These are phyloP conservation scores for Lophius piscatorius DNA, from an alignment of 2,113 vertebrate species.

Conservation along the genomic window DNA sequence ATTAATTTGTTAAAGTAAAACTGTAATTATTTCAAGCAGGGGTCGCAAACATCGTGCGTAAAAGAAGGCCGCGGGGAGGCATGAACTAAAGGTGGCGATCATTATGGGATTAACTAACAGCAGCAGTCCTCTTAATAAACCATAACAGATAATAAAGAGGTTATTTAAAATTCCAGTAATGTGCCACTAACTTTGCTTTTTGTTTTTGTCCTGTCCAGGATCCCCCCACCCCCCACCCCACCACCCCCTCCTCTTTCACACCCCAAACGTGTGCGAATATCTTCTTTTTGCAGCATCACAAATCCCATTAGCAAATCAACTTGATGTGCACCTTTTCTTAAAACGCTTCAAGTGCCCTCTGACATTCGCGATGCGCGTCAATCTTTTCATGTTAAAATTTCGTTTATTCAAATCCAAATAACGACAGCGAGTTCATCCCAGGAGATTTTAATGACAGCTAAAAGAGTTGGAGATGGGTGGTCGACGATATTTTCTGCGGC, in stretches of 20 bases:
- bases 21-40: not conserved
- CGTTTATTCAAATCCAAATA: conserved; percentile 78
- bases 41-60: conserved; percentile 3
- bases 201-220: conserved; percentile 58
- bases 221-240: too few relatives aligned
- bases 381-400: conserved; percentile 86
- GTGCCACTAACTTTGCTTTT: conserved; percentile 56
- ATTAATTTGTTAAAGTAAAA: too few relatives aligned
- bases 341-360: conserved; percentile 85
- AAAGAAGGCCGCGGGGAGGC: conserved; percentile 53
- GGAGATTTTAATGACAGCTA: conserved; percentile 33
- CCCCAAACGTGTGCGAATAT: conserved; percentile 73
- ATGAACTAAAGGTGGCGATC: conserved; percentile 59
- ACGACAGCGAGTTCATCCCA: conserved; percentile 54
- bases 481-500: conserved; percentile 33
- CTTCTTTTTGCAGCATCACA: conserved; percentile 86
- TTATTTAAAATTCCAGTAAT: conserved; percentile 68
- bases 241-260: too few relatives aligned
- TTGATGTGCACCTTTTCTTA: conserved; percentile 86
- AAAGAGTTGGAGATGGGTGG: conserved; percentile 5
- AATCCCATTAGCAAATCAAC: conserved; percentile 96
- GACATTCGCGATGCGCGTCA: conserved; percentile 91
- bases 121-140: conserved; percentile 42
- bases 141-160: conserved; percentile 52
- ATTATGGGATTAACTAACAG: conserved; percentile 71